phyloP scores from a whole-genome alignment of 2,888 invertebrate genomes.

The Aromia moschata region DNA sequence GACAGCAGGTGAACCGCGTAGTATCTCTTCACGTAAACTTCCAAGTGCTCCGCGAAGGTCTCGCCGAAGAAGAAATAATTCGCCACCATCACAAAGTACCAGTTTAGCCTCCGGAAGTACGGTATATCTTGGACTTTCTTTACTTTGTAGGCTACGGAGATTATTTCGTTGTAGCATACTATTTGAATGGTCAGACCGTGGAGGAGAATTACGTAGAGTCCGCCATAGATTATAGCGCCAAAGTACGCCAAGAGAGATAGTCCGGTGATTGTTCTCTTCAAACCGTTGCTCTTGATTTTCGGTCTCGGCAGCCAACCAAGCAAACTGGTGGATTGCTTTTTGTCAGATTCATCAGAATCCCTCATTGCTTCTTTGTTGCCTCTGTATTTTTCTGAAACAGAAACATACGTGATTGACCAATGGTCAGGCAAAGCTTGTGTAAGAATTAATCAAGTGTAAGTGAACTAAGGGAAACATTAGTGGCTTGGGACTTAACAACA shows the following conservation, averaged over 20 bases:
- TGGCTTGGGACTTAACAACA: no score
- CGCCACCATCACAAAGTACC: slow-evolving; percentile 97
- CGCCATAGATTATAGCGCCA: slow-evolving; percentile 88
- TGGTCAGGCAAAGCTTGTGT: no score
- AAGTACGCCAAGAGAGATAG: slow-evolving; percentile 93
- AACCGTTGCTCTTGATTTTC: slow-evolving; percentile 74
- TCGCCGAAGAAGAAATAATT: slow-evolving; percentile 99
- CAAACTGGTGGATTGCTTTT: background rate
- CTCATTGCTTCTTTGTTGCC: background rate
- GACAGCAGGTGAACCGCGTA: slow-evolving; percentile 81
- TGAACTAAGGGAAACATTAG: no score
- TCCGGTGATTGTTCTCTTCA: slow-evolving; percentile 93
- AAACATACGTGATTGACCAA: no score
- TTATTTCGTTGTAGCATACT: slow-evolving; percentile 98
- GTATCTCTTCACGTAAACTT: slow-evolving; percentile 62
- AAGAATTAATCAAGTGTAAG: no score
- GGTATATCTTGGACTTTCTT: slow-evolving; percentile 95
- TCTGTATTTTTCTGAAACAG: background rate
- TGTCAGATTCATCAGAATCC: background rate
- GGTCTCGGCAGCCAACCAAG: slow-evolving; percentile 9
- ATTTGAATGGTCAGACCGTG: slow-evolving; percentile 95
- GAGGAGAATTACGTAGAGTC: slow-evolving; percentile 91
- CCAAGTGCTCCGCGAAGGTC: slow-evolving; percentile 83
- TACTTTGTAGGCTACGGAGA: slow-evolving; percentile 96
- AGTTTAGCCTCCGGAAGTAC: slow-evolving; percentile 83